These are phyloP conservation scores for Chaetura pelagica DNA, from an alignment of 2,113 vertebrate species.

Conservation along the genomic window DNA sequence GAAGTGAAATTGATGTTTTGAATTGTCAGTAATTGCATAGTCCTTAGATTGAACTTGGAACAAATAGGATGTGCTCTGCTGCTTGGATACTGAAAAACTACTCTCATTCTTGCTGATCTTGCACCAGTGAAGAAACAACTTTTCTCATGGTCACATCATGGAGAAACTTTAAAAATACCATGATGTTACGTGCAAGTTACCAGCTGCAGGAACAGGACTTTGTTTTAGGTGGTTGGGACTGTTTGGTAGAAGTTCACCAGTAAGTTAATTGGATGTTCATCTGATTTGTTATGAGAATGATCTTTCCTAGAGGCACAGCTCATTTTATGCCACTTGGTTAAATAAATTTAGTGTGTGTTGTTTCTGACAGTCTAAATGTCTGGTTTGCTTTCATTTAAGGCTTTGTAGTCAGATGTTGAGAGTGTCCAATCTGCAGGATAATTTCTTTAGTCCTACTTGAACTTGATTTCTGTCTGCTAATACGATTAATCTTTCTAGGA, in stretches of 20 bases:
- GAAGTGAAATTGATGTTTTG: neutral
- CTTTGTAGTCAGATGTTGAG: neutral
- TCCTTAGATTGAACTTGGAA: neutral
- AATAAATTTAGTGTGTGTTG: neutral
- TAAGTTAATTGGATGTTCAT: neutral
- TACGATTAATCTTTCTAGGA: slow-evolving; percentile 25
- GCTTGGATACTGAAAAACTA: neutral
- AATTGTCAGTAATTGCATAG: neutral
- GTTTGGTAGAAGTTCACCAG: neutral
- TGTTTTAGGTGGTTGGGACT: neutral
- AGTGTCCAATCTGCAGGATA: neutral
- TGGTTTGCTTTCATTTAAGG: neutral
- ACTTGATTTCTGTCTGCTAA: neutral
- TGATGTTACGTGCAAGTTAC: neutral
- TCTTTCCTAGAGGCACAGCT: neutral
- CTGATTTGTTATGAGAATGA: neutral
- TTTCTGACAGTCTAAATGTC: neutral
- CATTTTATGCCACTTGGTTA: neutral
- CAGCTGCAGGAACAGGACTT: neutral
- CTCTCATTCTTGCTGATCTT: neutral
- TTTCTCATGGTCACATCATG: neutral
- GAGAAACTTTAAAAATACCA: neutral
- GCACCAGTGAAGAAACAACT: neutral
- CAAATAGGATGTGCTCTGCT: neutral
- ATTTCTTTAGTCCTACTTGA: slow-evolving; percentile 7